Percentiles rank a stretch among this genome's conserved stretches.
phyloP scores from a whole-genome alignment of 1,140 invertebrate genomes.

The Holcopasites calliopsidis region DNA sequence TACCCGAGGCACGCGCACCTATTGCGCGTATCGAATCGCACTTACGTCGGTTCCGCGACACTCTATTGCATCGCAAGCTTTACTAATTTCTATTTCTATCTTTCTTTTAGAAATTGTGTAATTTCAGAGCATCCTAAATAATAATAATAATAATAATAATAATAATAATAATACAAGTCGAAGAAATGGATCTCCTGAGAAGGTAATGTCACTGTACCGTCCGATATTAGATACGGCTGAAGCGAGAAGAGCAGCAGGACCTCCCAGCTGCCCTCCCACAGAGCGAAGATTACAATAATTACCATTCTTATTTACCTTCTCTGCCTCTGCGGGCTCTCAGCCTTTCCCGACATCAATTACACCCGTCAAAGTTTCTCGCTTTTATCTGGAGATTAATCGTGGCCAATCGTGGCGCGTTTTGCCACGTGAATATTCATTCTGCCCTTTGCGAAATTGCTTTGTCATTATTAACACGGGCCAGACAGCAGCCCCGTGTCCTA shows the following conservation, averaged over 20 bases:
- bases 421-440: slow-evolving; percentile 59
- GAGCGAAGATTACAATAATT: slow-evolving; percentile 74
- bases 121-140: too few relatives aligned
- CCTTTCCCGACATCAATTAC: slow-evolving; percentile 60
- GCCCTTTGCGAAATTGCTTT: slow-evolving; percentile 21
- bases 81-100: slow-evolving; percentile 17
- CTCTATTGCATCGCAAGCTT: slow-evolving; percentile 29
- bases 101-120: too few relatives aligned
- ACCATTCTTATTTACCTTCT: slow-evolving; percentile 71
- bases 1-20: slow-evolving; percentile 62
- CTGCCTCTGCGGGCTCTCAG: slow-evolving; percentile 9
- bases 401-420: slow-evolving; percentile 53
- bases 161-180: slow-evolving; percentile 70
- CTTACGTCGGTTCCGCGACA: slow-evolving; percentile 34
- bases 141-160: slow-evolving; percentile 63
- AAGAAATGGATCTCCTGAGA: slow-evolving; percentile 70
- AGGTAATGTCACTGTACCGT: slow-evolving; percentile 67
- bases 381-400: slow-evolving; percentile 68
- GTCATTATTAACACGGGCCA: slow-evolving; percentile 25
- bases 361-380: slow-evolving; percentile 60
- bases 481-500: too few relatives aligned
- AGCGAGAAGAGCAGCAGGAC: slow-evolving; percentile 62
- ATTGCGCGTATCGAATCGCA: slow-evolving; percentile 25
- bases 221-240: slow-evolving; percentile 63
- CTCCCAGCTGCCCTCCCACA: slow-evolving; percentile 74